Evolutionary conservation across 1,140 invertebrate genomes (phyloP).

Genomic region (Probaryconus sp.): DNA sequence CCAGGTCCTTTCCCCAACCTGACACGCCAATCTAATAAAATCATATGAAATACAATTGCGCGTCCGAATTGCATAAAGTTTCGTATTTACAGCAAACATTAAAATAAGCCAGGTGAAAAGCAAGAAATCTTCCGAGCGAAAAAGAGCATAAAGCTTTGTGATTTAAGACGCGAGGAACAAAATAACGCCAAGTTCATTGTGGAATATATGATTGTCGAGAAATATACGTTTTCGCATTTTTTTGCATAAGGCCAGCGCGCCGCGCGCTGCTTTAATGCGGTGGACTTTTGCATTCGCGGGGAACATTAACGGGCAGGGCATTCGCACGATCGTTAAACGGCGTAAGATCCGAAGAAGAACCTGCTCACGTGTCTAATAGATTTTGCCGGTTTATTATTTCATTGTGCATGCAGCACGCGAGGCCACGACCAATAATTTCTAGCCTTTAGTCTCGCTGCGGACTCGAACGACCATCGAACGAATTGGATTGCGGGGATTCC

Average conservation of each 20-base stretch:
- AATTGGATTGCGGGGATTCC: slow-evolving; percentile 66
- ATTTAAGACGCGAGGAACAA: slow-evolving; percentile 45
- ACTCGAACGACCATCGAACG: slow-evolving; percentile 61
- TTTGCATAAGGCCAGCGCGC: too few species aligned
- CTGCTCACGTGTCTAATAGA: slow-evolving; percentile 71
- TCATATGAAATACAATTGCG: slow-evolving; percentile 22
- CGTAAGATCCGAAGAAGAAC: slow-evolving; percentile 61
- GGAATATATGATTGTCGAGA: slow-evolving; percentile 45
- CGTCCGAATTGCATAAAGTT: slow-evolving; percentile 37
- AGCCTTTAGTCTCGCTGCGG: slow-evolving; percentile 56
- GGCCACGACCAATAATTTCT: slow-evolving; percentile 64
- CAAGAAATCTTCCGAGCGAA: slow-evolving; percentile 12
- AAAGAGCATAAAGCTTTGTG: slow-evolving; percentile 44
- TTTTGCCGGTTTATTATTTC: slow-evolving; percentile 74
- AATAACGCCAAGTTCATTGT: slow-evolving; percentile 43
- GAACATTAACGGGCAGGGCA: slow-evolving; percentile 48
- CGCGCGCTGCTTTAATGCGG: slow-evolving; percentile 37
- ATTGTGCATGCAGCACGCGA: slow-evolving; percentile 73
- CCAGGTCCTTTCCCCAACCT: too few species aligned
- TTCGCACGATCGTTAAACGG: slow-evolving; percentile 69
- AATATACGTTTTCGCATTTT: slow-evolving; percentile 45
- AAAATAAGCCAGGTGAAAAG: slow-evolving; percentile 46
- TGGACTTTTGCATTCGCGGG: slow-evolving; percentile 34
- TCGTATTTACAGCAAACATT: slow-evolving; percentile 45
- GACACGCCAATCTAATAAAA: slow-evolving; percentile 20